Evolutionary conservation across 2,888 invertebrate species (phyloP), one percentile per base, ranked within the genome.

Genomic region (Melanostoma mellinum): DNA sequence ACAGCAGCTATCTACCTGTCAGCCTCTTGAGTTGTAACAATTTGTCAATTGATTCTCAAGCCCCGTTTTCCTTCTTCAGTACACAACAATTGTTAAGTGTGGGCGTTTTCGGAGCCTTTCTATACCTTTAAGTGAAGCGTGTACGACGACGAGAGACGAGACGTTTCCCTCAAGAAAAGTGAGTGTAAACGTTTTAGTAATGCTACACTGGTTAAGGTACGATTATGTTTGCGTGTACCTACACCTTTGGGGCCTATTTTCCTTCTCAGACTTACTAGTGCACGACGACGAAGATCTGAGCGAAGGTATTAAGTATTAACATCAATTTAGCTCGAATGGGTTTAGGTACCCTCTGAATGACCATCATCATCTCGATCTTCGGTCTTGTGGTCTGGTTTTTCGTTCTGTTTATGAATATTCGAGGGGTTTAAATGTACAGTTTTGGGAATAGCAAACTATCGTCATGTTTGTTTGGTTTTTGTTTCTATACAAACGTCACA

Each of bases 1-100:
- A 75, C 53, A 61, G 60, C 68, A 32, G 60, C 60, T 58, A 72
- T 60, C 60, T 60, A 72, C 76, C 55, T 55, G 61, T 40, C 76
- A 71, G 71, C 69, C 69, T 71, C 69, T 77, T 77, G 76, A 61
- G 50, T 69, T 63, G 63, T 77, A 77, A 63, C 69, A 71, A 77
- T 77, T 77, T 77, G 56, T 77, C 55, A 77, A 77, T 77, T 77
- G 76, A 71, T 71, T 69, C 63, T 69, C 46, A 46, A 61, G 44
- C 53, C 61, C 52, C 38, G 36, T 69, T 46, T 42, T 20, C 36
- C 38, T 61, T 55, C 20, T 36, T 32, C 48, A 20, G 58, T 9
- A 46, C 35, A 40, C 8, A 20, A 20, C 20, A 30, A 30, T 68
- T 60, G 48, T 52, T 44, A 36, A 40, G 60, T 68, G 38, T 68